Evolutionary conservation across 2,888 invertebrate genomes (phyloP), one percentile per base, ranked within the genome.

Genomic region (Rhimphoctona megacephalus): DNA sequence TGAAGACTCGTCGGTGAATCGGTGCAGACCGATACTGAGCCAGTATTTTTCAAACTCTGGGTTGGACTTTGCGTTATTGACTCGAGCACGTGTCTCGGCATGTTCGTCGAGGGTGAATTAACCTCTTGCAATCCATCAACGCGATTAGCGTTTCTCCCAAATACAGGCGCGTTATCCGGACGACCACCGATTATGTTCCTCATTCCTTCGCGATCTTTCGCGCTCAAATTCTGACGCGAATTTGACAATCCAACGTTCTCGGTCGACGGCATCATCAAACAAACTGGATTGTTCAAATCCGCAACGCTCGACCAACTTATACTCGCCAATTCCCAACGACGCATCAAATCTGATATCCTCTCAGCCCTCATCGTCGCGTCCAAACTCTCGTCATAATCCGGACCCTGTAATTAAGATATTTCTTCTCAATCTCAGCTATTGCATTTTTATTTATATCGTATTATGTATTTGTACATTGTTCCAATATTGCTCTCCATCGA

Each of bases 311-410:
- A 92, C 92, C 93, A 93, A 30, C 95, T 95, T 83, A 95, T 94
- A 85, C 97, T 97, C 4, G 97, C 96, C 52, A 97, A 96, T 90
- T 97, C 97, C 97, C 97, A 97, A 92, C 97, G 96, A 87, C 96
- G 96, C 86, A 97, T 95, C 64, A 97, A 95, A 22, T 96, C 95
- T 89, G 95, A 96, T 85, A 97, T 95, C 81, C 97, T 95, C 82
- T 96, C 96, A 76, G 96, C 96, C 92, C 97, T 97, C 90, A 96
- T 93, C 69, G 96, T 96, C 74, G 96, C 95, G 95, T 97, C 97
- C 81, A 96, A 81, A 79, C 89, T 96, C 94, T 97, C 97, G 93
- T 98, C 97, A 94, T 97, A 98, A 93, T 98, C 98, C 88, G 96
- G 97, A 83, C 98, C 98, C 97, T 97, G 94, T 17, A 93, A 92